Base-by-base conservation (phyloP, 2,797 vertebrate genomes). In the Ctenochaetus hawaiiensis region DNA sequence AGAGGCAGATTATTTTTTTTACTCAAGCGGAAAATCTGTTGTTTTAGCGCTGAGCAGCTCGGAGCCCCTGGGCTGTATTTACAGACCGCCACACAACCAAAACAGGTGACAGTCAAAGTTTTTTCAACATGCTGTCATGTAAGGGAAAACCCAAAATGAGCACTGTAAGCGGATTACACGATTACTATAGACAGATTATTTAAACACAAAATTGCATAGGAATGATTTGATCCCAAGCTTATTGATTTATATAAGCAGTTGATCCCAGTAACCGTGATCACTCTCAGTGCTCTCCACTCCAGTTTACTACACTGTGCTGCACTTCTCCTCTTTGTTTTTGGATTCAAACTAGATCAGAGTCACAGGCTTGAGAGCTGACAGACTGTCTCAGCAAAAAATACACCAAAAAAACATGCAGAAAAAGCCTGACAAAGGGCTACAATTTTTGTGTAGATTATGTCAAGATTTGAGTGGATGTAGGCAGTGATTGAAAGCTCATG, bases 11-110 rank as follows among this genome's bases (percentile, higher is more conserved):
- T 67, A 43, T 53, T 73, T 22, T 26, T 41, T 26, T 5, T 16
- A 22, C n/a, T 72, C 23, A 26, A 47, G 45, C 8, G 6, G 53
- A 45, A 82, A 57, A 79, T 44, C 7, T 54, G 44, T 58, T 67
- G 43, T 66, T 52, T 54, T 52, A 8, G 6, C 20, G 45, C 39
- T 4, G 16, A 6, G 56, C 8, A 4, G 39, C 39, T 39, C 39
- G 2, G 37, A 10, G 54, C 22, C 47, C 9, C 53, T 0, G 5
- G 54, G 60, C 37, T 23, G 20, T n/a, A 6, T 63, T 58, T 20
- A 53, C 39, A 75, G 13, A 58, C 37, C 9, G 43, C 3, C 48
- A 18, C 13, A 16, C 43, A 65, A 22, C 16, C 13, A 57, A 45
- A 72, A 53, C n/a, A 49, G 60, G 61, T 20, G 18, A 68, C 20